A percentile compares a stretch with the other conserved stretches of the same genome.
These are phyloP conservation scores for Grammomys surdaster DNA, from an alignment of 2,113 vertebrate species.

Conservation along the genomic window DNA sequence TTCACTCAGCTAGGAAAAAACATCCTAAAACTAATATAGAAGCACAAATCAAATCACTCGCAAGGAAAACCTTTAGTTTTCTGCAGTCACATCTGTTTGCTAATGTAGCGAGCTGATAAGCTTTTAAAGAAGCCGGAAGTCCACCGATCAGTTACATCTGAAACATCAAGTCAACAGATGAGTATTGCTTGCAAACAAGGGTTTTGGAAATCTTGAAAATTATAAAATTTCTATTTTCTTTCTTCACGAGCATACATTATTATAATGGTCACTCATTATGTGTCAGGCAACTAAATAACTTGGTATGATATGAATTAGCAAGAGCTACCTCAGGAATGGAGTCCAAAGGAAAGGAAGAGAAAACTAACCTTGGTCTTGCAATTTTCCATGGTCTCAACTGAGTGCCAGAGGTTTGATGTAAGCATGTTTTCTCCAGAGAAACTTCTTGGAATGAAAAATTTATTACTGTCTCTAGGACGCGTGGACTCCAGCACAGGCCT, in stretches of 20 bases:
- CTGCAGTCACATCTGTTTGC: not conserved
- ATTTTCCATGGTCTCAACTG: slow-evolving; percentile 87
- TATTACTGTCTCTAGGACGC: slow-evolving; percentile 82
- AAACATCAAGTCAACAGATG: not conserved
- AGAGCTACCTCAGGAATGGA: not conserved
- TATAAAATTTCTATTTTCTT: not conserved
- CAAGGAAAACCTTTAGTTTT: not conserved
- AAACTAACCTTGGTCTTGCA: slow-evolving; percentile 91
- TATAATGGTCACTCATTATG: not conserved
- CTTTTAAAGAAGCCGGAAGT: not conserved
- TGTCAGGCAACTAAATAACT: not conserved
- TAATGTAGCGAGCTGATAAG: not conserved
- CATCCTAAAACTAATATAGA: not conserved
- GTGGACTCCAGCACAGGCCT: slow-evolving; percentile 85
- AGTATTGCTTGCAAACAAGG: not conserved
- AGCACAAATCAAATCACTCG: not conserved
- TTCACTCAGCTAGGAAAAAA: not conserved
- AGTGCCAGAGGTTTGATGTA: slow-evolving; percentile 61
- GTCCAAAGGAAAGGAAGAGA: not conserved
- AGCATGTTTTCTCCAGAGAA: slow-evolving; percentile 77
- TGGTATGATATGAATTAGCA: not conserved
- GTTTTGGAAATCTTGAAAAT: not conserved
- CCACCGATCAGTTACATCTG: not conserved
- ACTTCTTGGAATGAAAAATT: slow-evolving; percentile 83
- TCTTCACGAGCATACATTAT: not conserved